Base-by-base conservation (phyloP, 2,797 vertebrate species). In the Galagoides demidoff region DNA sequence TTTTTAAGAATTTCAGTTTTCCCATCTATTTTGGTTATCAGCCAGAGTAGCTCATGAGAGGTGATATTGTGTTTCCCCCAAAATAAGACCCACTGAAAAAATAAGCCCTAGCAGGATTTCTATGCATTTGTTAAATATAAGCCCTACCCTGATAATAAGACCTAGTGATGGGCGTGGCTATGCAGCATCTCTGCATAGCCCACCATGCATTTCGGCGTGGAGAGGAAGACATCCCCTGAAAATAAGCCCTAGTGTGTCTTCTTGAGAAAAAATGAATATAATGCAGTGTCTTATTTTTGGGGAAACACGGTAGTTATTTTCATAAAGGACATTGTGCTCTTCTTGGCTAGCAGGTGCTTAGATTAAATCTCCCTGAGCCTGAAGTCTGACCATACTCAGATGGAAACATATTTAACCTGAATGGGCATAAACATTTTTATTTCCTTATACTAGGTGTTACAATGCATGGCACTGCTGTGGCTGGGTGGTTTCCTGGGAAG, bases 401-500 rank as follows among this genome's bases (percentile, higher is more conserved):
- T 90, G n/a, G 81, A 89, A 92, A 74, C 27, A 63, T 77, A 79
- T 39, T 94, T 78, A 92, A 94, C 66, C 77, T 66, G n/a, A 97
- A 94, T 90, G 52, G 84, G 85, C 11, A 63, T 37, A 70, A 88
- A 87, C 85, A 82, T 84, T 93, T 93, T 57, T 71, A 88, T 90
- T 94, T 96, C 57, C 45, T 84, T 66, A 73, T 1, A 29, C 70
- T 88, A 92, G 85, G 37, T 92, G 78, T 85, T 94, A 43, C 88
- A 87, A 93, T 96, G 90, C 82, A 61, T 52, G 96, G 91, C 82
- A 96, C 90, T 39, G 45, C 55, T 64, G 1, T 34, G 85, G 29
- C 70, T 90, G n/a, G 52, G 27, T 78, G 45, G 61, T 92, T 95
- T 93, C 95, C 87, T 34, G 37, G 93, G 84, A 97, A 87, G 86